phyloP scores from a whole-genome alignment of 2,888 invertebrate species.

The Anthophora plumipes region DNA sequence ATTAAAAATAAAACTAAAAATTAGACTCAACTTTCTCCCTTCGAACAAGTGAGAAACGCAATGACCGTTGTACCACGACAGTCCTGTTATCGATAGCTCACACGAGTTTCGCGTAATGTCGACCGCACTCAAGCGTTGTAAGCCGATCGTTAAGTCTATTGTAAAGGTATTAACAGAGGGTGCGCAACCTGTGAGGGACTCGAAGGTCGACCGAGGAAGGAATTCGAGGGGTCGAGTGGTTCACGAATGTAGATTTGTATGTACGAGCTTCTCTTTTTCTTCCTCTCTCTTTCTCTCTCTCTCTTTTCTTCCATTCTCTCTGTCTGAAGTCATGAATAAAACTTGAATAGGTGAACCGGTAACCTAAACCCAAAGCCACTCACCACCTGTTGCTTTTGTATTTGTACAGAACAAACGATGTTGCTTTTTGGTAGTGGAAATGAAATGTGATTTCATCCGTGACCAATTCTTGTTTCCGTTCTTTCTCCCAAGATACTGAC shows the following conservation, averaged over 20 bases:
- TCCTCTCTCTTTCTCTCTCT: conserved; percentile 39
- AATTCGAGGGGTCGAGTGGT: conserved; percentile 70
- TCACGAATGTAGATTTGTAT: conserved; percentile 69
- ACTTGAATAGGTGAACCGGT: conserved; percentile 74
- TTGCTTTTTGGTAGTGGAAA: conserved; percentile 40
- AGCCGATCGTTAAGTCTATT: conserved; percentile 70
- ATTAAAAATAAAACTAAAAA: no score
- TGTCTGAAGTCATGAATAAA: conserved; percentile 74
- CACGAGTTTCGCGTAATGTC: conserved; percentile 50
- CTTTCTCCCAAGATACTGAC: conserved; percentile 29
- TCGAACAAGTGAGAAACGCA: neutral
- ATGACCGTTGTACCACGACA: neutral
- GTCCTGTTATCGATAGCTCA: conserved; percentile 41
- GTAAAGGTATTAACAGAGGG: conserved; percentile 62
- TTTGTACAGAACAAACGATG: conserved; percentile 61
- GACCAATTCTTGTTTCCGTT: conserved; percentile 33
- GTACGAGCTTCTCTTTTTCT: conserved; percentile 47
- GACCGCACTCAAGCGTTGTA: conserved; percentile 46
- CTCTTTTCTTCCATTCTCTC: conserved; percentile 10
- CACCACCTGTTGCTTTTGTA: conserved; percentile 76
- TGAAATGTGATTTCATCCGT: conserved; percentile 53
- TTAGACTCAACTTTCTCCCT: neutral
- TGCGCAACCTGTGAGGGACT: conserved; percentile 56
- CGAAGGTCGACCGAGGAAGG: conserved; percentile 65
- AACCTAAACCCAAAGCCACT: conserved; percentile 72